Evolutionary conservation across 2,113 vertebrate species (phyloP).

Genomic region (Vulpes lagopus): DNA sequence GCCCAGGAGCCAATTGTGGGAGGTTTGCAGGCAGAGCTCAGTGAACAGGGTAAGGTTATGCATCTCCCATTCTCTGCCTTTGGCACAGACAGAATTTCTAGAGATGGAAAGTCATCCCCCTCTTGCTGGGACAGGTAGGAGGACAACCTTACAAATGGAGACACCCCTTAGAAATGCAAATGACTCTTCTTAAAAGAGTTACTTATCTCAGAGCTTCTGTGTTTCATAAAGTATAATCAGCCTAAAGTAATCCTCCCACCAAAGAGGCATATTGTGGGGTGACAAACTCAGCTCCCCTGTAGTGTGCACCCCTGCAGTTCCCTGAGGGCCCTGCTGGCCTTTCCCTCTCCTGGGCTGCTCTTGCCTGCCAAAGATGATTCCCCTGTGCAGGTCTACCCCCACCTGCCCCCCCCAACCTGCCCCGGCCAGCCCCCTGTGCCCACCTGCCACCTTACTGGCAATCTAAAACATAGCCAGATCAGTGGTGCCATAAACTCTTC

Average conservation of each 20-base stretch:
- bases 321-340: fast-evolving
- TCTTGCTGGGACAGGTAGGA: neutral
- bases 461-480: neutral
- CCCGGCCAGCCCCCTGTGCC: neutral
- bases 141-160: neutral
- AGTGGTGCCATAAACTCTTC: neutral
- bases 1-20: neutral
- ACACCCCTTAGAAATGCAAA: neutral
- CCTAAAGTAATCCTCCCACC: neutral
- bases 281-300: too few relatives aligned
- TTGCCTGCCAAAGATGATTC: neutral
- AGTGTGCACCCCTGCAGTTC: neutral
- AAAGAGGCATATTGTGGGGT: neutral
- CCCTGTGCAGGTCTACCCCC: too few relatives aligned
- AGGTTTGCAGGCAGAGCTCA: neutral
- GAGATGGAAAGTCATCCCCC: neutral
- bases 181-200: neutral
- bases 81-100: neutral
- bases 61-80: neutral
- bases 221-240: neutral
- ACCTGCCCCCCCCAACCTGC: too few relatives aligned
- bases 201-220: neutral
- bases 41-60: neutral
- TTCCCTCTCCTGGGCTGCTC: neutral
- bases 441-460: neutral